A percentile compares a stretch with the other conserved stretches of the same genome.
These are phyloP conservation scores for Zaprionus tsacasi DNA, from an alignment of 1,140 invertebrate genomes.

Conservation along the genomic window DNA sequence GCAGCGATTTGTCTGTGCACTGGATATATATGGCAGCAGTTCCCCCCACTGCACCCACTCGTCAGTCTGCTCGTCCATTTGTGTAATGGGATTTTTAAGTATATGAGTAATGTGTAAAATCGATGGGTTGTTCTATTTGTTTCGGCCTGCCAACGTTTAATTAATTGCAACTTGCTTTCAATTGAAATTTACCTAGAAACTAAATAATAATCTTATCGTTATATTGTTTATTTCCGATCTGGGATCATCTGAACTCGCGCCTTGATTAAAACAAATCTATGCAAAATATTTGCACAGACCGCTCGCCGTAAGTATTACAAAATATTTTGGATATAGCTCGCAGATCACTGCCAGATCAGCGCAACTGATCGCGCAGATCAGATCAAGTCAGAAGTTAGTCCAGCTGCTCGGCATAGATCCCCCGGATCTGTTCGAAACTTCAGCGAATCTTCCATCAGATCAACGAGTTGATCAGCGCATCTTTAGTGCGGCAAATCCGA, in stretches of 20 bases:
- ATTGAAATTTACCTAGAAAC: conserved; percentile 1
- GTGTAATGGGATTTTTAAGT: conserved; percentile 63
- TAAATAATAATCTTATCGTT: neutral
- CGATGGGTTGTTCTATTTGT: conserved; percentile 28
- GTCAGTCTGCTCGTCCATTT: conserved; percentile 49
- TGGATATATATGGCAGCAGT: conserved; percentile 5
- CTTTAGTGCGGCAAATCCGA: conserved; percentile 72
- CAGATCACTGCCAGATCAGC: conserved; percentile 36
- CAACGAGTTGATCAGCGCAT: conserved; percentile 61
- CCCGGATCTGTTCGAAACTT: conserved; percentile 1
- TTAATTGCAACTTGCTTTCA: conserved; percentile 61
- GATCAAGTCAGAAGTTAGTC: conserved; percentile 62
- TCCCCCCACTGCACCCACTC: neutral
- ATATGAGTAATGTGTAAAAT: conserved; percentile 63
- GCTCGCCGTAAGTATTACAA: conserved; percentile 52
- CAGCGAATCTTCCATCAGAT: conserved; percentile 9
- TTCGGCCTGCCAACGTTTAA: conserved; percentile 55
- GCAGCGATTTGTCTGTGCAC: conserved; percentile 70
- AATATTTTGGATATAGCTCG: conserved; percentile 69
- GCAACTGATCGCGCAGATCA: neutral
- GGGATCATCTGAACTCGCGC: neutral
- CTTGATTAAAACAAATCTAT: neutral
- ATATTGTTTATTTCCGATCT: neutral
- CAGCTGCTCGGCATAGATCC: conserved; percentile 1
- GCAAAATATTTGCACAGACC: conserved; percentile 48